phyloP scores from a whole-genome alignment of 1,140 invertebrate genomes.

The Physella acuta region DNA sequence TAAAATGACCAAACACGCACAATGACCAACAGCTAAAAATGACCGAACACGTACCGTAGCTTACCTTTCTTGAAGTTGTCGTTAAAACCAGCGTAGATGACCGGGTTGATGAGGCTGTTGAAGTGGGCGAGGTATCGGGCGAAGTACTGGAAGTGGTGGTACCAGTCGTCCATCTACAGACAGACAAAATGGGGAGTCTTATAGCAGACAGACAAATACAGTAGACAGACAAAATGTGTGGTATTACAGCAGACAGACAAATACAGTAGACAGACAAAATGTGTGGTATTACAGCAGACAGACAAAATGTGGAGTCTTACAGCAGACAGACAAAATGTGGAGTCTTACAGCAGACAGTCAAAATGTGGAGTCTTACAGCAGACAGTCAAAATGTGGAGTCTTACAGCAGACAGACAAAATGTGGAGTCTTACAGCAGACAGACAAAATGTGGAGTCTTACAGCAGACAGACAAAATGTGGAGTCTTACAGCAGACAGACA shows the following conservation, averaged over 20 bases:
- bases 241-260: not conserved
- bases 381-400: no score
- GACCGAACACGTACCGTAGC: not conserved
- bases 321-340: not conserved
- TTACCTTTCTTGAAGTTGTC: conserved; percentile 58
- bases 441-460: not conserved
- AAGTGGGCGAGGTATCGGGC: conserved; percentile 61
- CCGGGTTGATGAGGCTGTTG: conserved; percentile 63
- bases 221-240: not conserved
- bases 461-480: not conserved
- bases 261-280: not conserved
- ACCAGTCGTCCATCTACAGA: conserved; percentile 61
- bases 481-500: no score
- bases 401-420: no score
- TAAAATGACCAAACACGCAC: no score
- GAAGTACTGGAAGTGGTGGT: conserved; percentile 57
- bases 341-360: not conserved
- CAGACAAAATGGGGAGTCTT: not conserved
- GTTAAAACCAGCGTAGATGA: conserved; percentile 65
- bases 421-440: conserved; percentile 53
- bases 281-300: not conserved
- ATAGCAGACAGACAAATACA: not conserved
- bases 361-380: no score
- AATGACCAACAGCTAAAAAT: not conserved
- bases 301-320: no score